Percentiles rank a stretch among this genome's conserved stretches.
phyloP scores from a whole-genome alignment of 2,113 vertebrate species.

The Halcyon malimbica region DNA sequence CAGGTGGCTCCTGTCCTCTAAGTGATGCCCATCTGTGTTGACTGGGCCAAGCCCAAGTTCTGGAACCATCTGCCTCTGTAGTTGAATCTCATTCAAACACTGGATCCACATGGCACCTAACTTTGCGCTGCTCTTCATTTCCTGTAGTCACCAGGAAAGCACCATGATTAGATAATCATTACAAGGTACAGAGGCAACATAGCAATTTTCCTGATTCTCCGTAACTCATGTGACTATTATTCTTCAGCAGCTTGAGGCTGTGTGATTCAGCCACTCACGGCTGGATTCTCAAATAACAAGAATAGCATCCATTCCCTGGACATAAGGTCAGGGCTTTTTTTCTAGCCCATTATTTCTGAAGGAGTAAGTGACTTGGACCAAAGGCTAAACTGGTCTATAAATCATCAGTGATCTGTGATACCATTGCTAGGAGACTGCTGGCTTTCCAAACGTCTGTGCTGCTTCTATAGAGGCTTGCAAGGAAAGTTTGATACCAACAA shows the following conservation, averaged over 20 bases:
- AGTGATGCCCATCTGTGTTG: neutral
- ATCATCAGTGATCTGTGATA: neutral
- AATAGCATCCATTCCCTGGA: slow-evolving; percentile 40
- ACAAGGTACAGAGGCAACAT: neutral
- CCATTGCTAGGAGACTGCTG: neutral
- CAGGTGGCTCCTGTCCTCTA: neutral
- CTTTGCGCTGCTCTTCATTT: neutral
- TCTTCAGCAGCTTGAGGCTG: neutral
- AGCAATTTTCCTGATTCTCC: neutral
- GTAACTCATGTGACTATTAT: neutral
- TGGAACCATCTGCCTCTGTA: neutral
- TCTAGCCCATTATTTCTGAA: neutral
- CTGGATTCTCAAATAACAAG: neutral
- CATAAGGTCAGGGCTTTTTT: neutral
- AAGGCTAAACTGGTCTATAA: neutral
- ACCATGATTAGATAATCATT: slow-evolving; percentile 13
- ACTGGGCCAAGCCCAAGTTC: neutral
- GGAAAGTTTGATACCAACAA: neutral
- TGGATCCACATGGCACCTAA: neutral
- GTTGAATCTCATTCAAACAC: neutral
- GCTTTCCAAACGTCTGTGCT: neutral
- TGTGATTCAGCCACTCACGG: slow-evolving; percentile 7
- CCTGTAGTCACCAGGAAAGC: neutral
- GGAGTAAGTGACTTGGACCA: neutral
- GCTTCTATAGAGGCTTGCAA: neutral